Evolutionary conservation across 1,140 invertebrate species (phyloP).

Genomic region (Drosophila bocki): DNA sequence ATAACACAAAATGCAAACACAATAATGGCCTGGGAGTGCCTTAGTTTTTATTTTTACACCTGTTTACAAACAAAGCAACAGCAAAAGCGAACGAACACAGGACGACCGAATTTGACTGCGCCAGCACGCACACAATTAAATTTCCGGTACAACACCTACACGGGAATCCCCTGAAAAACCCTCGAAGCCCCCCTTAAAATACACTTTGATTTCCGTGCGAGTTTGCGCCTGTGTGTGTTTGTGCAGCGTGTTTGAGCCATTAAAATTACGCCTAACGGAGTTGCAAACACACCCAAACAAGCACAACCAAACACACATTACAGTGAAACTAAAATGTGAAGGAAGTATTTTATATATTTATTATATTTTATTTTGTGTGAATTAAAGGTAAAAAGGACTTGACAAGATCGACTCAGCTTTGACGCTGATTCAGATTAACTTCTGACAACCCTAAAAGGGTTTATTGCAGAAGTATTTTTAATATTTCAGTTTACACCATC

Average conservation of each 20-base stretch:
- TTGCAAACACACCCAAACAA: slow-evolving; percentile 54
- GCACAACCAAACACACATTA: slow-evolving; percentile 41
- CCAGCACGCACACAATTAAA: slow-evolving; percentile 82
- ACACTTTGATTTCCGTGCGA: slow-evolving; percentile 74
- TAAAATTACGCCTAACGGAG: slow-evolving; percentile 80
- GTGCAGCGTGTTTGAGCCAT: slow-evolving; percentile 73
- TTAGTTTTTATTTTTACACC: slow-evolving; percentile 84
- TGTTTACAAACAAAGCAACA: slow-evolving; percentile 71
- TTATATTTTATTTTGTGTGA: too few relatives aligned
- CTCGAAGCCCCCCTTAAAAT: slow-evolving; percentile 26
- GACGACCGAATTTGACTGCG: slow-evolving; percentile 67
- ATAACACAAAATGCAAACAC: slow-evolving; percentile 74
- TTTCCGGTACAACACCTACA: slow-evolving; percentile 75
- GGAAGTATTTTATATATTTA: neutral
- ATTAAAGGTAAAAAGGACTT: neutral
- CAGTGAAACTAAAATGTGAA: neutral
- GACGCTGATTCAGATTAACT: too few relatives aligned
- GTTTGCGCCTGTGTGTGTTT: slow-evolving; percentile 17
- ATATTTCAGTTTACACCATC: neutral
- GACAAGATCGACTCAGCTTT: too few relatives aligned
- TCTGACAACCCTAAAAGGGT: too few relatives aligned
- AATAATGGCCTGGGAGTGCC: slow-evolving; percentile 66
- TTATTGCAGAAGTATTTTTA: too few relatives aligned
- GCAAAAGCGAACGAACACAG: slow-evolving; percentile 17
- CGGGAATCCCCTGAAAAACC: slow-evolving; percentile 26